Base-by-base conservation (phyloP, 1,140 invertebrate genomes). In the Paraescarpia echinospica region DNA sequence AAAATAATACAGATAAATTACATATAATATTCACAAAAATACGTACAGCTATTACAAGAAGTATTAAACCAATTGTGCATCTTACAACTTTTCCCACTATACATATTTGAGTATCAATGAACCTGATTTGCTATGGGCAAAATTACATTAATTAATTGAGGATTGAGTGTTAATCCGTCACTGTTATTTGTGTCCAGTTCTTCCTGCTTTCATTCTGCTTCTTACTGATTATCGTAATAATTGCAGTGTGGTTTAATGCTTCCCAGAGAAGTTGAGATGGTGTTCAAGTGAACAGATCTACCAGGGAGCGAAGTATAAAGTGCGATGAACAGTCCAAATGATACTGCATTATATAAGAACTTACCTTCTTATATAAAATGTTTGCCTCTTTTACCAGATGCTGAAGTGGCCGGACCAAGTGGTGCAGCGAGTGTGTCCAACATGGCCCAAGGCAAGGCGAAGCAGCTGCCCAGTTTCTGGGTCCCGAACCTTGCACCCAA, bases 391-490 rank as follows among this genome's bases (percentile, higher is more conserved):
- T 18, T 51, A 27, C 59, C 22, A 77, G 59, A 77, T 77, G 59
- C 59, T 77, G 59, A 77, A 77, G 59, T 77, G 18, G 59, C 59
- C 0, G 59, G 59, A 27, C 22, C 59, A 2, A 77, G 59, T 31
- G 27, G 77, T 92, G n/a, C 92, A 27, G 90, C 91, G 33, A 94
- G 94, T 89, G 89, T 96, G 27, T 94, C 93, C n/a, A 96, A 96
- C 92, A 96, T 96, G 95, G 93, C 94, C 18, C 93, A 94, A 18
- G 95, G 97, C 0, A 96, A 96, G 90, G 97, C 97, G 34, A 98
- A 98, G 95, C 95, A 97, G 93, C 96, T 99, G 77, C 99, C 99
- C 0, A 99, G 98, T 96, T 99, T 99, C 96, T 99, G 99, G 99
- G 97, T 99, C 93, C 99, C 99, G 18, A 98, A 98, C 1, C 97